Conservation (phyloP, 1,140 invertebrate genomes). For the Panagrolaimus sp. region DNA sequence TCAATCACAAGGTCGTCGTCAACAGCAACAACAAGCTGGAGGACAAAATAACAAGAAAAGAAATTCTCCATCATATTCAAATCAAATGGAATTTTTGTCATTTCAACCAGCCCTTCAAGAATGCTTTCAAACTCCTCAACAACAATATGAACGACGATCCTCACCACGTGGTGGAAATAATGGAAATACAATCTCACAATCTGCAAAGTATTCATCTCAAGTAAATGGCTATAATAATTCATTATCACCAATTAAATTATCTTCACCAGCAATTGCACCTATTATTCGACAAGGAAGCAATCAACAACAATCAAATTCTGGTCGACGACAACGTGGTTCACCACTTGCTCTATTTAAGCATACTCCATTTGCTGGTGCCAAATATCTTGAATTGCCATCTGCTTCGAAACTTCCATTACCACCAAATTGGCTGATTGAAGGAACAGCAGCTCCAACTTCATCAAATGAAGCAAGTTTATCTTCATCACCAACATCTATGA, state of each 20-base stretch:
- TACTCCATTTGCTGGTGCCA: constrained; percentile 1
- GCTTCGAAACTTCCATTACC: neutral
- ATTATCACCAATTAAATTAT: neutral
- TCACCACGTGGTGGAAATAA: neutral
- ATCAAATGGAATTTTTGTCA: constrained; percentile 1
- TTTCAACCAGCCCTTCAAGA: constrained; percentile 8
- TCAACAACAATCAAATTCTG: too few relatives aligned
- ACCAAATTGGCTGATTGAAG: neutral
- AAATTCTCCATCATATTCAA: neutral
- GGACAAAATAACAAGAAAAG: neutral
- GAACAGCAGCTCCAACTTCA: neutral
- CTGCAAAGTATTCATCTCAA: neutral
- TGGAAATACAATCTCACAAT: neutral
- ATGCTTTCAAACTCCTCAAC: neutral
- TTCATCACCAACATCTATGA: too few relatives aligned
- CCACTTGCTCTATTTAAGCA: neutral
- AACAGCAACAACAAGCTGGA: neutral
- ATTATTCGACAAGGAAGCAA: neutral
- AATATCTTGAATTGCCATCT: constrained; percentile 1
- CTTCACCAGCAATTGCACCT: neutral
- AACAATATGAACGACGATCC: neutral
- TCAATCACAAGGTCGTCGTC: neutral
- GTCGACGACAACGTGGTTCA: neutral
- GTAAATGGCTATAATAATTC: neutral
- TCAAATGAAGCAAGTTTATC: neutral